Evolutionary conservation across 2,888 invertebrate species (phyloP).

Genomic region (Acleris emargana): DNA sequence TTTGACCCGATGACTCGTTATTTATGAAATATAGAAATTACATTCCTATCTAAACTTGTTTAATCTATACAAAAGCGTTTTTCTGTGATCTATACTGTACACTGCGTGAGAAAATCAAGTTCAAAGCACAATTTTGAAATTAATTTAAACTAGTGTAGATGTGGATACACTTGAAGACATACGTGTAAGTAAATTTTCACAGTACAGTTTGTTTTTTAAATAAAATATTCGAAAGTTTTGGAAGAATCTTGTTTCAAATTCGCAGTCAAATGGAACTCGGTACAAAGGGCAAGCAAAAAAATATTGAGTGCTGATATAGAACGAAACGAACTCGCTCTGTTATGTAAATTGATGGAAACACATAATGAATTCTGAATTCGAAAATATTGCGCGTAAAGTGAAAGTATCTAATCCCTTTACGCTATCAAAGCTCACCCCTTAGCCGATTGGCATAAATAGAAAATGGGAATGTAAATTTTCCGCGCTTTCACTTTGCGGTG

Average conservation of each 20-base stretch:
- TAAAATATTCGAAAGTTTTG: too few species aligned
- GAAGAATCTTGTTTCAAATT: too few species aligned
- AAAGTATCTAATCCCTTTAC: slow-evolving; percentile 34
- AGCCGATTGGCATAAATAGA: slow-evolving; percentile 37
- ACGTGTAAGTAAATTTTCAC: not conserved
- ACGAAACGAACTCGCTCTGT: not conserved
- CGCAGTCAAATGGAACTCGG: too few species aligned
- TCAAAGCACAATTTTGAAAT: slow-evolving; percentile 62
- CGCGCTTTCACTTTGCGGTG: slow-evolving; percentile 32
- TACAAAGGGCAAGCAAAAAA: too few species aligned
- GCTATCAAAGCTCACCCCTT: slow-evolving; percentile 37
- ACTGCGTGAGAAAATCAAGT: slow-evolving; percentile 64
- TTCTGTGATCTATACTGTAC: slow-evolving; percentile 41
- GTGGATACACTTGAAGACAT: slow-evolving; percentile 49
- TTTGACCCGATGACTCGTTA: slow-evolving; percentile 21
- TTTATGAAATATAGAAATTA: slow-evolving; percentile 20
- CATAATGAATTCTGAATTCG: slow-evolving; percentile 26
- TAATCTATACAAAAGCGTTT: slow-evolving; percentile 26
- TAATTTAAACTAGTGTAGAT: slow-evolving; percentile 62
- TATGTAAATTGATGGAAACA: slow-evolving; percentile 25
- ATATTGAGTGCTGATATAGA: not conserved
- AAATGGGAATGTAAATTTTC: slow-evolving; percentile 36
- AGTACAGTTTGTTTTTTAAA: too few species aligned
- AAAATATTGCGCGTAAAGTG: slow-evolving; percentile 33
- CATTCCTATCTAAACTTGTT: slow-evolving; percentile 25